Base-by-base conservation (phyloP, 1,140 invertebrate species). In the Tetragnatha versicolor region DNA sequence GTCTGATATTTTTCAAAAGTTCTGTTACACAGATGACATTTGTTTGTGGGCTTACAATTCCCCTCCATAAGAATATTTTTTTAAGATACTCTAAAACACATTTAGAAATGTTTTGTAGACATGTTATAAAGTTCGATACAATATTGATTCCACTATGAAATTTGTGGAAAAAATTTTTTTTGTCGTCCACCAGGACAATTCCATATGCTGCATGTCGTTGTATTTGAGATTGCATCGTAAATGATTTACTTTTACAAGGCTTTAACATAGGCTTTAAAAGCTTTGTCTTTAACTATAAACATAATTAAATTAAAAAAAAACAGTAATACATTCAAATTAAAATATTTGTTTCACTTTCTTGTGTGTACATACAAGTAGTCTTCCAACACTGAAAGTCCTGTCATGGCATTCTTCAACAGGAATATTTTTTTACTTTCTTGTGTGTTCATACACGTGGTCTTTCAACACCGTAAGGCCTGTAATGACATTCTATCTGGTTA, bases 21-120 rank as follows among this genome's bases (percentile, higher is more conserved):
- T n/a, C n/a, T n/a, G n/a, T n/a, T n/a, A n/a, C 51, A 72, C 7
- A 72, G 3, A 58, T 72, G 35, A 27, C 35, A 72, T 72, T 29
- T 39, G 9, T 55, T 39, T n/a, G n/a, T 6, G 27, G 60, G 12
- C 20, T 17, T 25, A 42, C 25, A 25, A 63, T 39, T n/a, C 39
- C 33, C 20, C 20, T 63, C 25, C 35, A 63, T 63, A 10, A 35
- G 60, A 35, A 63, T 25, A 39, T 63, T 63, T 63, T 3, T 27
- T 63, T 27, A 17, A n/a, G 1, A 14, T 39, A 63, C 22, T 63
- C 31, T 39, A 63, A 25, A 63, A 63, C 33, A 63, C n/a, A 17
- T 39, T 63, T 39, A 0, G 60, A 63, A 25, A 63, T 63, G 25
- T 63, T 61, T 39, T 63, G 33, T 25, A 63, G 42, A 63, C 35